phyloP scores from a whole-genome alignment of 2,113 vertebrate species.

The Centropristis striata region DNA sequence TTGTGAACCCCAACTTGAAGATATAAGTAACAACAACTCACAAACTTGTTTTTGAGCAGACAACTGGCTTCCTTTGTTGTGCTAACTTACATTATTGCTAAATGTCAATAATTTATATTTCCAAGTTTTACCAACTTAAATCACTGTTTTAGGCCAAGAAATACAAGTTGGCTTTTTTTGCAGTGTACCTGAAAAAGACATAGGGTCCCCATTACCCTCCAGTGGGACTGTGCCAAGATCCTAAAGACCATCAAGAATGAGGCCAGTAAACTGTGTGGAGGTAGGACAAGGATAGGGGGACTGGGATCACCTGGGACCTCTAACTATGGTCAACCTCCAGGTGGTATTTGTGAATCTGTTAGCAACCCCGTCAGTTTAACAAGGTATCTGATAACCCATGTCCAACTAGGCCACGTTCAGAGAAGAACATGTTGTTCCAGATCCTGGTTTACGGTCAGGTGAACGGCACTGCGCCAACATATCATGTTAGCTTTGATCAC shows the following conservation, averaged over 20 bases:
- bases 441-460: constrained; percentile 6
- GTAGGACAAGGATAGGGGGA: neutral
- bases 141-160: too few relatives aligned
- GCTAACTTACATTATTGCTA: too few relatives aligned
- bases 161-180: too few relatives aligned
- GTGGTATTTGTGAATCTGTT: constrained; percentile 13
- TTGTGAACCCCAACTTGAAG: too few relatives aligned
- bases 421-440: constrained; percentile 32
- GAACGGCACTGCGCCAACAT: neutral
- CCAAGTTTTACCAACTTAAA: too few relatives aligned
- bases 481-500: constrained; percentile 37
- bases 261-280: neutral
- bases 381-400: constrained; percentile 36
- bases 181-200: neutral
- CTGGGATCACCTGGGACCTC: constrained; percentile 16
- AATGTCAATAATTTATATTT: too few relatives aligned
- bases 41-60: too few relatives aligned
- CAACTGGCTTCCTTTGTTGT: too few relatives aligned
- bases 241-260: neutral
- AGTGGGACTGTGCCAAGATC: neutral
- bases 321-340: constrained; percentile 3
- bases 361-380: constrained; percentile 34
- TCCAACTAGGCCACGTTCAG: constrained; percentile 8
- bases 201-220: neutral
- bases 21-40: too few relatives aligned